phyloP scores from a whole-genome alignment of 1,140 invertebrate genomes.

The Venturia canescens region DNA sequence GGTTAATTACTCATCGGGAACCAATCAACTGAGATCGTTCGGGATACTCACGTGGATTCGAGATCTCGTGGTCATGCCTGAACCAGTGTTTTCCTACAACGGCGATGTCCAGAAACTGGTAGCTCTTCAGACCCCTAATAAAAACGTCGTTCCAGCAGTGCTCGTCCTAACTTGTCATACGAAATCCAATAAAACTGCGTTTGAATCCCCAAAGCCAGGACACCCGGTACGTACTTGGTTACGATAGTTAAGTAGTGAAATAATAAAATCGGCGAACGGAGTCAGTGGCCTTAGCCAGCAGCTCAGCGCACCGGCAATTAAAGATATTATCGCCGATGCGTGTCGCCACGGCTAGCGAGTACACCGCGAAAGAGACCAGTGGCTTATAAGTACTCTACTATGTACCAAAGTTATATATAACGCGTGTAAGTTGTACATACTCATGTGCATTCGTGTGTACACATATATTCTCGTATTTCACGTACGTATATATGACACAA shows the following conservation, averaged over 20 bases:
- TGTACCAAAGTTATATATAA: constrained; percentile 7
- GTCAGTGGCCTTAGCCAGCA: constrained; percentile 45
- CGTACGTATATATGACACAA: background rate
- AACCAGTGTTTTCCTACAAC: too few relatives aligned
- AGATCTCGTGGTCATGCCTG: too few relatives aligned
- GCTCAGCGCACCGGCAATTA: constrained; percentile 68
- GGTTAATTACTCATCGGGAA: too few relatives aligned
- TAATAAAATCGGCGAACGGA: constrained; percentile 48
- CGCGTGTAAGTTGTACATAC: background rate
- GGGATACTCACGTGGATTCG: too few relatives aligned
- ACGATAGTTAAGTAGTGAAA: constrained; percentile 28
- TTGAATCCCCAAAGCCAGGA: background rate
- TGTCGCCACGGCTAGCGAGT: constrained; percentile 63
- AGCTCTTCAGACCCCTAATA: too few relatives aligned
- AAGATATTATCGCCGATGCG: constrained; percentile 74
- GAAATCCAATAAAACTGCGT: too few relatives aligned
- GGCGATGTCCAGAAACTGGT: too few relatives aligned
- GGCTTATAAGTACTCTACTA: constrained; percentile 34
- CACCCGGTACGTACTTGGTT: background rate
- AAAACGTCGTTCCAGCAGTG: too few relatives aligned
- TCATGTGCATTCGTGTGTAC: too few relatives aligned
- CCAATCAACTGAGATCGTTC: too few relatives aligned
- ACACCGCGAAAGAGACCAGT: constrained; percentile 15
- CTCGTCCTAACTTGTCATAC: too few relatives aligned
- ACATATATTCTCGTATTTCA: background rate